Evolutionary conservation across 2,888 invertebrate genomes (phyloP).

Genomic region (Ashinkailepas kermadecensis): DNA sequence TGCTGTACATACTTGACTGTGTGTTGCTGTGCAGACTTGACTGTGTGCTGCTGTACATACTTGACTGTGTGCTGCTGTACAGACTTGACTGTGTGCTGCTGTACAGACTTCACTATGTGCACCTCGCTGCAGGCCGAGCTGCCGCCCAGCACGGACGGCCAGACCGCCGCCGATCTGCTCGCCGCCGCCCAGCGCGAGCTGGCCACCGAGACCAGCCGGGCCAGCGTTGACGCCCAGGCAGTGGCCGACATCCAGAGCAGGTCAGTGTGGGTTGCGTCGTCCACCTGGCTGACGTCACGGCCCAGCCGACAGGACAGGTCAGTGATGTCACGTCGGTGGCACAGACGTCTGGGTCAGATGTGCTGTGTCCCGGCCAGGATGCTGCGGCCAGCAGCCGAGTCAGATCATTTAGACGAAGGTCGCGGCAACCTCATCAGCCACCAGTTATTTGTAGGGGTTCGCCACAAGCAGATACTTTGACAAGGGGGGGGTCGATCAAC

Average conservation of each 20-base stretch:
- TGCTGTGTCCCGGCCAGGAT: too few species aligned
- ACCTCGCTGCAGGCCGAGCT: not conserved
- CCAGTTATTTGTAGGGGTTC: too few species aligned
- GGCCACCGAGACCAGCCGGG: not conserved
- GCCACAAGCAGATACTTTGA: too few species aligned
- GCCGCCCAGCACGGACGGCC: not conserved
- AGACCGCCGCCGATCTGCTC: not conserved
- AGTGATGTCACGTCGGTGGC: too few species aligned
- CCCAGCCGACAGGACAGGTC: too few species aligned
- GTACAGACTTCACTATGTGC: not conserved
- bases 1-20: not conserved
- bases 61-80: not conserved
- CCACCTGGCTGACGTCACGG: too few species aligned
- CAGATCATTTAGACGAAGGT: too few species aligned
- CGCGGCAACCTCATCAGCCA: too few species aligned
- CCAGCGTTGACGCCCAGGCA: not conserved
- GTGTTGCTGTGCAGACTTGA: not conserved
- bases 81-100: not conserved
- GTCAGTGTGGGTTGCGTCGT: not conserved
- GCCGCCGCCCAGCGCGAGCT: not conserved
- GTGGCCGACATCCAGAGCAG: not conserved
- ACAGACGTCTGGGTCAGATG: too few species aligned
- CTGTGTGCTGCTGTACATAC: not conserved
- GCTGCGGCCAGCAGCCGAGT: too few species aligned
- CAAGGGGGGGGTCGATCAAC: too few species aligned